Evolutionary conservation across 2,797 vertebrate species (phyloP).

Genomic region (Galagoides demidoff): DNA sequence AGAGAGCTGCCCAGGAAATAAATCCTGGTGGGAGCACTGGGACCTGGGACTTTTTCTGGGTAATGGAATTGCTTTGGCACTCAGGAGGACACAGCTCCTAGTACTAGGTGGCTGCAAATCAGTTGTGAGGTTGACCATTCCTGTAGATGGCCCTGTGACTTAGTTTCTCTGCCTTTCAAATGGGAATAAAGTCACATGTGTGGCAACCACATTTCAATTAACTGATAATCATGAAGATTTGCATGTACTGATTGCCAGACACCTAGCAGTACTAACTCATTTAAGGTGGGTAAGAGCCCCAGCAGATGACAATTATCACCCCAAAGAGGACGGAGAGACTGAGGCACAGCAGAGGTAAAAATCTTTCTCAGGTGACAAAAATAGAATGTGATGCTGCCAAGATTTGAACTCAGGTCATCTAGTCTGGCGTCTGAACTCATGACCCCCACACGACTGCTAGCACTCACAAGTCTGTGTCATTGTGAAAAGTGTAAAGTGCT

Average conservation of each 20-base stretch:
- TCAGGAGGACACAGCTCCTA: background rate
- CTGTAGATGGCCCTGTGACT: background rate
- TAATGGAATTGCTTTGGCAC: background rate
- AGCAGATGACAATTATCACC: background rate
- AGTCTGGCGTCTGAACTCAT: background rate
- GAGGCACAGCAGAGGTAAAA: background rate
- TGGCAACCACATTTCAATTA: background rate
- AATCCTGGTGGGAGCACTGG: conserved; percentile 48
- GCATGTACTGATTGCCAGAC: background rate
- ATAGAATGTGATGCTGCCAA: background rate
- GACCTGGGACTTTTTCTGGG: conserved; percentile 27
- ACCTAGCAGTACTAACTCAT: background rate
- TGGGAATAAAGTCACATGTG: background rate
- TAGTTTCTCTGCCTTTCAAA: background rate
- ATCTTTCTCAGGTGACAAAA: background rate
- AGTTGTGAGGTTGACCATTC: background rate
- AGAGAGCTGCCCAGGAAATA: conserved; percentile 53
- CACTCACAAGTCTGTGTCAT: background rate
- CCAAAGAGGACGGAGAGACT: background rate
- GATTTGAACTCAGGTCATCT: background rate
- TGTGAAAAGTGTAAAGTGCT: background rate
- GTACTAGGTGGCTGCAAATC: background rate
- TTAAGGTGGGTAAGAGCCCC: background rate
- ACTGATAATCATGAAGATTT: background rate
- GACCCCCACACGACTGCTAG: fast-evolving